Evolutionary conservation across 2,113 vertebrate genomes (phyloP).

Genomic region (Cheirogaleus medius): DNA sequence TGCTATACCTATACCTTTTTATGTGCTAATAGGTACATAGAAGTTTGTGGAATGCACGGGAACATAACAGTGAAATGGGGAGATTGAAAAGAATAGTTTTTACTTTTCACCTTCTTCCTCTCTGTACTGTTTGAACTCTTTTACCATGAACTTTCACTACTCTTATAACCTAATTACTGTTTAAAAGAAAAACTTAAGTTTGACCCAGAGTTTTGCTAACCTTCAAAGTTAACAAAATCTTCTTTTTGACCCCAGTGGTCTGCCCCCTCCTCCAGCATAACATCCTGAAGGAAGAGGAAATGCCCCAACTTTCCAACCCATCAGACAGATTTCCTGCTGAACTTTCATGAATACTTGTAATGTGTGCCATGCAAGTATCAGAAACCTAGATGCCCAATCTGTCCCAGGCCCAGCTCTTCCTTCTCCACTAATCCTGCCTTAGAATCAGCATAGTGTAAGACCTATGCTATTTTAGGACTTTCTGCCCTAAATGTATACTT

Average conservation of each 20-base stretch:
- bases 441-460: neutral
- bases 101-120: neutral
- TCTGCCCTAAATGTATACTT: conserved; percentile 11
- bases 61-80: neutral
- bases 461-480: conserved; percentile 51
- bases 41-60: neutral
- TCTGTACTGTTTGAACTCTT: neutral
- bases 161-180: neutral
- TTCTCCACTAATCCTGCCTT: neutral
- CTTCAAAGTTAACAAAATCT: conserved; percentile 49
- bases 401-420: neutral
- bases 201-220: neutral
- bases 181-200: neutral
- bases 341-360: conserved; percentile 62
- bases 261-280: conserved; percentile 7
- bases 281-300: conserved; percentile 72
- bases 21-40: neutral
- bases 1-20: neutral
- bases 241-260: neutral
- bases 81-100: neutral
- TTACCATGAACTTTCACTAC: neutral
- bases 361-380: conserved; percentile 11
- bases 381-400: conserved; percentile 55
- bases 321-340: conserved; percentile 68
- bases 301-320: conserved; percentile 65